Evolutionary conservation across 2,888 invertebrate species (phyloP).

Genomic region (Synergus japonicus): DNA sequence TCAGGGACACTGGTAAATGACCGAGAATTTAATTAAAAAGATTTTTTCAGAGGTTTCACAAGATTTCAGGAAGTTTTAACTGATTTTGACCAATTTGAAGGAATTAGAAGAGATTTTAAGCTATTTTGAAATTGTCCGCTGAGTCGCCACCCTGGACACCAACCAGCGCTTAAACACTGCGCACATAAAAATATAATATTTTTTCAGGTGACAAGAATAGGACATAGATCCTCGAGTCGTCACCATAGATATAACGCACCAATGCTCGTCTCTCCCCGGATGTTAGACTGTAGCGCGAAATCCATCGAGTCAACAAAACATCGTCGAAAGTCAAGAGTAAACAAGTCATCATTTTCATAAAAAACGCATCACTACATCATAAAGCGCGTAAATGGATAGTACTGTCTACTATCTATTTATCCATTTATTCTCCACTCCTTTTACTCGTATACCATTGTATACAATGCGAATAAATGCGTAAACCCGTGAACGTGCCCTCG

Average conservation of each 20-base stretch:
- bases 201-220: constrained; percentile 70
- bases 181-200: background rate
- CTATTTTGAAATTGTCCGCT: no score
- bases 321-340: constrained; percentile 40
- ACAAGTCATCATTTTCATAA: constrained; percentile 41
- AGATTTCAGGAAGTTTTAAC: no score
- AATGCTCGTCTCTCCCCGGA: constrained; percentile 69
- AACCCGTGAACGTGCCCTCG: constrained; percentile 13
- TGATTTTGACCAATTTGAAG: no score
- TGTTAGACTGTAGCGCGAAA: constrained; percentile 37
- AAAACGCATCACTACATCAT: constrained; percentile 34
- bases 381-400: constrained; percentile 44
- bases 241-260: constrained; percentile 63
- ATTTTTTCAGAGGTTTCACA: no score
- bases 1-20: no score
- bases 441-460: constrained; percentile 35
- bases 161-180: no score
- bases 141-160: no score
- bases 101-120: no score
- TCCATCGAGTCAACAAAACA: constrained; percentile 38
- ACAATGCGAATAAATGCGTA: constrained; percentile 33
- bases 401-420: constrained; percentile 30
- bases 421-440: constrained; percentile 34
- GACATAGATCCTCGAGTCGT: constrained; percentile 65
- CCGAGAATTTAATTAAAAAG: no score